These are phyloP conservation scores for Plectrocnemia conspersa DNA, from an alignment of 1,140 invertebrate genomes.

Conservation along the genomic window DNA sequence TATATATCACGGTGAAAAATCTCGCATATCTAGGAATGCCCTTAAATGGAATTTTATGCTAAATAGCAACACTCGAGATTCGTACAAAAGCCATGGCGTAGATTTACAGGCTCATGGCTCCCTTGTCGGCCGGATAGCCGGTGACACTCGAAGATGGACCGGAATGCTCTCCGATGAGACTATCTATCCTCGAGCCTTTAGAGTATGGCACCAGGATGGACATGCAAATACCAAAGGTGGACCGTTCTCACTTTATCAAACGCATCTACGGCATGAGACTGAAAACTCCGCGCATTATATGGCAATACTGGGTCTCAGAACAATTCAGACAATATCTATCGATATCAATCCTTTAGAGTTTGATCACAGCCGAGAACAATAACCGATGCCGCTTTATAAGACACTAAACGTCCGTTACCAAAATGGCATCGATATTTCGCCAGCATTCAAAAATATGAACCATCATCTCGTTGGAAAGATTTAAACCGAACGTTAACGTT, in stretches of 20 bases:
- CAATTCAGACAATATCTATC: too few relatives aligned
- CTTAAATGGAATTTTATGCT: slow-evolving; percentile 16
- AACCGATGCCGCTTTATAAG: too few relatives aligned
- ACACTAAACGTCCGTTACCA: too few relatives aligned
- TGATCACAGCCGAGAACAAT: too few relatives aligned
- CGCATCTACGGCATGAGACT: slow-evolving; percentile 16
- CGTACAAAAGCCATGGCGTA: slow-evolving; percentile 9
- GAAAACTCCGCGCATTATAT: slow-evolving; percentile 5
- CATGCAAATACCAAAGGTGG: slow-evolving; percentile 16
- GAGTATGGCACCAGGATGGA: slow-evolving; percentile 19
- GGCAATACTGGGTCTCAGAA: slow-evolving; percentile 1
- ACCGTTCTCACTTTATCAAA: slow-evolving; percentile 19
- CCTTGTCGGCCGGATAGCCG: neutral
- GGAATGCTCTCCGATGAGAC: slow-evolving; percentile 12
- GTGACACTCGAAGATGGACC: slow-evolving; percentile 18
- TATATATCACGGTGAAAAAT: slow-evolving; percentile 16
- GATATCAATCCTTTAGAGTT: too few relatives aligned
- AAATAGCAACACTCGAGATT: neutral
- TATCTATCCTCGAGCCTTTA: slow-evolving; percentile 4
- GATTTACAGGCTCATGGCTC: slow-evolving; percentile 11
- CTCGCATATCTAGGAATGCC: slow-evolving; percentile 14
- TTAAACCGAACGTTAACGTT: too few relatives aligned
- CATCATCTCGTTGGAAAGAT: too few relatives aligned
- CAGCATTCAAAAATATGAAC: too few relatives aligned
- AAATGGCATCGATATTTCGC: too few relatives aligned